Evolutionary conservation across 2,113 vertebrate species (phyloP).

Genomic region (Empidonax alnorum): DNA sequence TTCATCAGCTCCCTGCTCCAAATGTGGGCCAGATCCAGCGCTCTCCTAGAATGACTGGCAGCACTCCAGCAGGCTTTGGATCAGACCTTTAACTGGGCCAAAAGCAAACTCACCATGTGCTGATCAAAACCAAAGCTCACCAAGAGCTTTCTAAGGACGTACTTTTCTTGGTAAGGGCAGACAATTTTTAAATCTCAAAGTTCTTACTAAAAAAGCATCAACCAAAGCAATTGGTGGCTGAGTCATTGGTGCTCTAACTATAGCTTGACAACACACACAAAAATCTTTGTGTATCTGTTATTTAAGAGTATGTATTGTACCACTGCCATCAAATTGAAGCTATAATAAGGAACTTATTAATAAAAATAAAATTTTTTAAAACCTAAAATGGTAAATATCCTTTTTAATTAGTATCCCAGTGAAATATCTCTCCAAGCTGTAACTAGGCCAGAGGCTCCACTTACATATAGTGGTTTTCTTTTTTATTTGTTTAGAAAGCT

Average conservation of each 20-base stretch:
- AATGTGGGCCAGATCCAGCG: neutral
- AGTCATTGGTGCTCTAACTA: neutral
- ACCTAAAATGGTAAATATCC: neutral
- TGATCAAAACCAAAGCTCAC: neutral
- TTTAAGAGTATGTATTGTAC: neutral
- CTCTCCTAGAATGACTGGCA: neutral
- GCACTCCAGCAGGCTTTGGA: neutral
- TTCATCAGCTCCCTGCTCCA: neutral
- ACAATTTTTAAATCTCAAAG: neutral
- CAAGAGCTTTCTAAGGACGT: neutral
- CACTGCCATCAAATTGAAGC: neutral
- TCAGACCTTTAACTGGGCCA: neutral
- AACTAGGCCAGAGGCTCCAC: neutral
- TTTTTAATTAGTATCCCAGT: neutral
- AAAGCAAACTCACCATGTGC: neutral
- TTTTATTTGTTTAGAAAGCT: slow-evolving; percentile 21
- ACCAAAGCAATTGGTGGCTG: neutral
- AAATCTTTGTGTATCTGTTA: neutral
- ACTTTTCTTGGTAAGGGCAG: neutral
- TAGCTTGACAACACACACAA: neutral
- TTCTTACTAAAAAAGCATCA: neutral
- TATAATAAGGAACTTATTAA: neutral
- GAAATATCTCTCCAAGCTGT: neutral
- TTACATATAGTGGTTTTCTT: neutral
- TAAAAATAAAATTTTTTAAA: neutral